phyloP scores from a whole-genome alignment of 1,140 invertebrate genomes.

The Coelopa frigida region DNA sequence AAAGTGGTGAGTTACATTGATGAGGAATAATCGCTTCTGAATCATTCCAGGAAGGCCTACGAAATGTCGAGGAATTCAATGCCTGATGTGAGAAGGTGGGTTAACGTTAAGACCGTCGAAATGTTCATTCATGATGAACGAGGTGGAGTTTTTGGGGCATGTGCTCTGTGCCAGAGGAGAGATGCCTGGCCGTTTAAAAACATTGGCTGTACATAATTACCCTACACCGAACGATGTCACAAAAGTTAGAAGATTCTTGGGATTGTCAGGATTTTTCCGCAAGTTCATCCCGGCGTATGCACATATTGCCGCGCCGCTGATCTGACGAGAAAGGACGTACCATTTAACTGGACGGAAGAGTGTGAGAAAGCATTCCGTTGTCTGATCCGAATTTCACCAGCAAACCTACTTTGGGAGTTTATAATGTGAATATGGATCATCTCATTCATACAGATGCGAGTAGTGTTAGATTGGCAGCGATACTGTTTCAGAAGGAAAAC shows the following conservation, averaged over 20 bases:
- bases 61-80: too few species aligned
- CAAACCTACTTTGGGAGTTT: constrained; percentile 17
- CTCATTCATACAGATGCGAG: constrained; percentile 32
- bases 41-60: too few species aligned
- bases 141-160: not conserved
- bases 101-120: not conserved
- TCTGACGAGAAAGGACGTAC: not conserved
- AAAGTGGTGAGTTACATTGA: too few species aligned
- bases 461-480: constrained; percentile 25
- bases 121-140: not conserved
- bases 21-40: too few species aligned
- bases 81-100: too few species aligned
- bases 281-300: not conserved
- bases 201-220: not conserved
- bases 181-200: not conserved
- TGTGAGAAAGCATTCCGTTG: too few species aligned
- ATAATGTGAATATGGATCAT: constrained; percentile 12
- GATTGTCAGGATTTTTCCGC: not conserved
- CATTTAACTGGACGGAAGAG: constrained; percentile 6
- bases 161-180: not conserved
- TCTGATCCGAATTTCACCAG: constrained; percentile 12
- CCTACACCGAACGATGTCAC: not conserved
- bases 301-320: not conserved
- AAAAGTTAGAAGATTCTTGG: not conserved
- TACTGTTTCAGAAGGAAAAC: constrained; percentile 33